Base-by-base conservation (phyloP, 2,888 invertebrate genomes). In the Microplitis manilae region DNA sequence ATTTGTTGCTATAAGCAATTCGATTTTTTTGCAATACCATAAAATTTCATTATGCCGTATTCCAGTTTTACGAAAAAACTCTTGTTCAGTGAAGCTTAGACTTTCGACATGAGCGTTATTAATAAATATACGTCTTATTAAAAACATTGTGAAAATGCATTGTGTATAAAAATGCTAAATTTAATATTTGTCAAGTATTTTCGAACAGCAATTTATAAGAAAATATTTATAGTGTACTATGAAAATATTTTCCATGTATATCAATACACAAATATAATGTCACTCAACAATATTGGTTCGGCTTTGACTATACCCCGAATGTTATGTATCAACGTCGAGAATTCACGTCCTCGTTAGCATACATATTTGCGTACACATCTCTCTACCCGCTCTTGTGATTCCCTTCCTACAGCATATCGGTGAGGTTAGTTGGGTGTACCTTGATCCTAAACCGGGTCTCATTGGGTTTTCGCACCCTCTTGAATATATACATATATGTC, bases 321-420 rank as follows among this genome's bases (percentile, higher is more conserved):
- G 79, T 77, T 77, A 77, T 73, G 76, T 78, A 62, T 75, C 68
- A 77, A 70, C 77, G n/a, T 71, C 73, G 79, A 77, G 74, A 78
- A 80, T 79, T 79, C 76, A 73, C 77, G 77, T 76, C 78, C 80
- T 81, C 79, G 81, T 81, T 81, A 81, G 79, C 81, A 81, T 79
- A 81, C 81, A 81, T 81, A 81, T 81, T 81, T 81, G 79, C 79
- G 77, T 80, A 79, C 74, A 80, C 79, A 79, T 73, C 77, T 73
- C 77, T 73, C 73, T n/a, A 68, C 71, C 70, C 50, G 39, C 40
- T 59, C 62, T 20, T 67, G 59, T 71, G 77, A 62, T 70, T 74
- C 78, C 65, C 65, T 39, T 41, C 67, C 65, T 75, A 13, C 50
- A 50, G 50, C 9, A 50, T 50, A 50, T 8, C 13, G 50, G 50